Evolutionary conservation across 2,113 vertebrate species (phyloP).

Genomic region (Podarcis muralis): DNA sequence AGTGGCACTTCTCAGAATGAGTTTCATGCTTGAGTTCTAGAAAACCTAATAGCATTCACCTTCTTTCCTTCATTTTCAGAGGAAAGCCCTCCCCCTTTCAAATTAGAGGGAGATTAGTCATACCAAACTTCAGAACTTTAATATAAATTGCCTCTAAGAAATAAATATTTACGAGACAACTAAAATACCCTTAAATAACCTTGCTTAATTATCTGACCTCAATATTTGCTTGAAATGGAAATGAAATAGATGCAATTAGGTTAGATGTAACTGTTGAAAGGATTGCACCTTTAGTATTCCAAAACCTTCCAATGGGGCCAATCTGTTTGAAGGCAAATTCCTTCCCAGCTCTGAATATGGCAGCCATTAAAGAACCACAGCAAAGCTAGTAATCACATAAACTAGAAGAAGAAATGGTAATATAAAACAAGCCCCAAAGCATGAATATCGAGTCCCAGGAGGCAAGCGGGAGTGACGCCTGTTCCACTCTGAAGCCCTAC

Average conservation of each 20-base stretch:
- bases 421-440: too few relatives aligned
- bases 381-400: too few relatives aligned
- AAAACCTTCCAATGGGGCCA: not conserved
- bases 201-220: not conserved
- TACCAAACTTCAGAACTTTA: not conserved
- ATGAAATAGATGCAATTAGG: not conserved
- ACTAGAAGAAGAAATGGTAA: too few relatives aligned
- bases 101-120: not conserved
- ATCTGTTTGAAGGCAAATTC: too few relatives aligned
- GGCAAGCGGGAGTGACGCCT: too few relatives aligned
- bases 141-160: not conserved
- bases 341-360: too few relatives aligned
- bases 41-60: not conserved
- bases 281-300: not conserved
- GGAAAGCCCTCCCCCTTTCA: not conserved
- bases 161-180: not conserved
- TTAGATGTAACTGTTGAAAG: not conserved
- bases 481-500: too few relatives aligned
- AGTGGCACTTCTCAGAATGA: conserved; percentile 2
- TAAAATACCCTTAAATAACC: not conserved
- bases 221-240: not conserved
- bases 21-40: not conserved
- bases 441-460: too few relatives aligned
- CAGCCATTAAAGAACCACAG: too few relatives aligned
- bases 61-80: not conserved